These are phyloP conservation scores for Aphodius sticticus DNA, from an alignment of 2,888 invertebrate genomes.

Conservation along the genomic window DNA sequence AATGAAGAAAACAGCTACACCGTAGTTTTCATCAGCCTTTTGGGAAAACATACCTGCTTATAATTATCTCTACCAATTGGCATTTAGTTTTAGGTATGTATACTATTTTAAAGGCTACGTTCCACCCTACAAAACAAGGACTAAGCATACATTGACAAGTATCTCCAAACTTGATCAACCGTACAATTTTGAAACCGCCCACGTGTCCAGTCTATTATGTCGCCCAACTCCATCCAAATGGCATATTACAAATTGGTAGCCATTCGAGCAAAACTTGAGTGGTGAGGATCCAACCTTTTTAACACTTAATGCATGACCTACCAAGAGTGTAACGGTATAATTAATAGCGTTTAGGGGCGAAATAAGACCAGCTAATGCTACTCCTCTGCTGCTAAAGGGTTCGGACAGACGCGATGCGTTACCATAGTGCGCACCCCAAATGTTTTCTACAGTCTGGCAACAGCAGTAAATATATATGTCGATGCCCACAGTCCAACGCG, in stretches of 20 bases:
- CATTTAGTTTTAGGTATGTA: too few species aligned
- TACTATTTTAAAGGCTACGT: too few species aligned
- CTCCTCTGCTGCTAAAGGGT: neutral
- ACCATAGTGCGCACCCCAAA: neutral
- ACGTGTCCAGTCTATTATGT: neutral
- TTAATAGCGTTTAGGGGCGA: slow-evolving; percentile 28
- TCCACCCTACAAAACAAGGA: neutral
- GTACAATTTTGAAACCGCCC: neutral
- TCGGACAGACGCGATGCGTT: neutral
- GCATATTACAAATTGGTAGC: neutral
- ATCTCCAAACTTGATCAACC: neutral
- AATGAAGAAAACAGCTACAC: too few species aligned
- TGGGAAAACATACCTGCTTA: too few species aligned
- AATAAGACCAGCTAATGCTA: neutral
- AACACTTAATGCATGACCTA: neutral
- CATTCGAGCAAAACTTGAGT: neutral
- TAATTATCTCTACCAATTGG: too few species aligned
- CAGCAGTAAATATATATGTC: neutral
- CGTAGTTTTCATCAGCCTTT: too few species aligned
- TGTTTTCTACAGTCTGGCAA: neutral
- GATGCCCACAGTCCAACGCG: neutral
- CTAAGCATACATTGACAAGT: neutral
- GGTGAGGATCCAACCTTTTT: slow-evolving; percentile 4
- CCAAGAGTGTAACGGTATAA: slow-evolving; percentile 26
- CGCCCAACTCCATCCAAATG: neutral